phyloP scores from a whole-genome alignment of 1,140 invertebrate species.

The Eulimnadia texana region DNA sequence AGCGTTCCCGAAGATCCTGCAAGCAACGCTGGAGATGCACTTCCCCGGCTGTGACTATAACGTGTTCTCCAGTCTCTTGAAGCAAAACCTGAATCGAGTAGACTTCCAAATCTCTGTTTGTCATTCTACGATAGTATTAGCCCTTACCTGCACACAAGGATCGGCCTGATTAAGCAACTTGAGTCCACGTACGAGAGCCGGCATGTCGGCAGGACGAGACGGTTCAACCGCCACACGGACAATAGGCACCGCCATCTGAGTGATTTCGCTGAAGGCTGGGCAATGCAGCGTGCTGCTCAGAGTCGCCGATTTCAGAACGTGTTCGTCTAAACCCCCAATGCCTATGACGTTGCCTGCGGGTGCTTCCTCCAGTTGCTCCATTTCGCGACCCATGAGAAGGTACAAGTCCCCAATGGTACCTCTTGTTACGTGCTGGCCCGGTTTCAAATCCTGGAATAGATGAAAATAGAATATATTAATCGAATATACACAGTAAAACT shows the following conservation, averaged over 20 bases:
- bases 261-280: slow-evolving; percentile 76
- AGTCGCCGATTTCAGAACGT: slow-evolving; percentile 80
- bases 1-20: slow-evolving; percentile 56
- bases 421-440: slow-evolving; percentile 44
- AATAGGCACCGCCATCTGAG: slow-evolving; percentile 68
- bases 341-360: slow-evolving; percentile 80
- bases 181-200: slow-evolving; percentile 62
- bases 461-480: not conserved
- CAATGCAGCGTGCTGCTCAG: slow-evolving; percentile 68
- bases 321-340: slow-evolving; percentile 75
- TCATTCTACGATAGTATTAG: not conserved
- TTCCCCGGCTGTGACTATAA: slow-evolving; percentile 91
- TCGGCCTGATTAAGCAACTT: slow-evolving; percentile 69
- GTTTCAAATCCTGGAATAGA: slow-evolving; percentile 36
- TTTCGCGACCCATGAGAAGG: slow-evolving; percentile 83
- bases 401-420: slow-evolving; percentile 57
- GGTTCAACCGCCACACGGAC: slow-evolving; percentile 90
- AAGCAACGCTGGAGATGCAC: slow-evolving; percentile 93
- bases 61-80: slow-evolving; percentile 89
- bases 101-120: not conserved
- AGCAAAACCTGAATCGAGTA: slow-evolving; percentile 70
- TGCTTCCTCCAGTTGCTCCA: slow-evolving; percentile 61
- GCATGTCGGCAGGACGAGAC: slow-evolving; percentile 59
- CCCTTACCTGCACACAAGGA: slow-evolving; percentile 23
- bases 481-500: too few relatives aligned